A percentile compares a stretch with the other conserved stretches of the same genome.
Evolutionary conservation across 2,888 invertebrate species (phyloP).

Genomic region (Nesidiocoris tenuis): DNA sequence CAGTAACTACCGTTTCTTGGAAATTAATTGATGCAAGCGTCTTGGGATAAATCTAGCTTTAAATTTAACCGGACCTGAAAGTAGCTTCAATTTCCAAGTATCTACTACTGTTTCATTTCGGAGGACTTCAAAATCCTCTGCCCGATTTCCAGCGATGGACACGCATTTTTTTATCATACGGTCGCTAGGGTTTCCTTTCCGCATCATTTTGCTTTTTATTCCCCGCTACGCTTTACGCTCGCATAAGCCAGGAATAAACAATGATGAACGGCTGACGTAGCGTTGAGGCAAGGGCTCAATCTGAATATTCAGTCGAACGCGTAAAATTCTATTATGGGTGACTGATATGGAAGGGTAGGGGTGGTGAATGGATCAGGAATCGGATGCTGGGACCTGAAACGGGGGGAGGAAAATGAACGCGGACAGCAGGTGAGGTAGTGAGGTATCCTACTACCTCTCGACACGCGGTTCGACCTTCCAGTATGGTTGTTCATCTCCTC

Average conservation of each 20-base stretch:
- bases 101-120: too few relatives aligned
- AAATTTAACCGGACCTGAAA: too few relatives aligned
- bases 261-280: background rate
- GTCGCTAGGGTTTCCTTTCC: background rate
- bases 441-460: background rate
- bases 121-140: too few relatives aligned
- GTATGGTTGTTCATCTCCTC: background rate
- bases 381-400: background rate
- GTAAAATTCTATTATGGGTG: background rate
- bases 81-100: too few relatives aligned
- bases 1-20: too few relatives aligned
- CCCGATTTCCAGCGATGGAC: too few relatives aligned
- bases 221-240: background rate
- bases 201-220: background rate
- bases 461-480: background rate
- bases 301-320: background rate
- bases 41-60: too few relatives aligned
- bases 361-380: background rate
- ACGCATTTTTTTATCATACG: too few relatives aligned
- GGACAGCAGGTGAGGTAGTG: background rate
- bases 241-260: background rate
- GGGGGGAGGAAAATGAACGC: background rate
- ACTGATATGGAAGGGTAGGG: background rate
- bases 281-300: background rate
- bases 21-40: too few relatives aligned